Conservation (phyloP, 37 sponge, comb jelly and placozoan genomes). For the Cliona cf. orientalis region DNA sequence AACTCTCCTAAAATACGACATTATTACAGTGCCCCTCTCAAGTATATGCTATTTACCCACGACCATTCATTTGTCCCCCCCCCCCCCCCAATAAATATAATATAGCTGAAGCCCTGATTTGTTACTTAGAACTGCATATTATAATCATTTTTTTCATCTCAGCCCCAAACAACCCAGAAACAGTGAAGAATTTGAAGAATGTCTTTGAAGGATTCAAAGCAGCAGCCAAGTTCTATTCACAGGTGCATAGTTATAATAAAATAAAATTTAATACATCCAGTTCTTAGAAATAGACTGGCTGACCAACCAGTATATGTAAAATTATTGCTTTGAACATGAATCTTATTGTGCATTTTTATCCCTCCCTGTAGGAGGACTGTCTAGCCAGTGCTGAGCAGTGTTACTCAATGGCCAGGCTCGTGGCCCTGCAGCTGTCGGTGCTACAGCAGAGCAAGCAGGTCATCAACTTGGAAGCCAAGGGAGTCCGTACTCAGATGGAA, state of each 20-base stretch:
- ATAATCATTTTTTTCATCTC: too few relatives aligned
- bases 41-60: too few relatives aligned
- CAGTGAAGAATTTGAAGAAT: conserved; percentile 52
- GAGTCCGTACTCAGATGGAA: conserved; percentile 60
- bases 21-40: too few relatives aligned
- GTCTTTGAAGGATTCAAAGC: conserved; percentile 48
- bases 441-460: conserved; percentile 51
- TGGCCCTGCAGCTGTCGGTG: conserved; percentile 79
- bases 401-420: conserved; percentile 71
- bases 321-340: background rate
- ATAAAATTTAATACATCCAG: background rate
- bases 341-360: too few relatives aligned
- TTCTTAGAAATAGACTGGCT: too few relatives aligned
- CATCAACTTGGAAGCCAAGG: conserved; percentile 60
- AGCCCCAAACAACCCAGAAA: conserved; percentile 54
- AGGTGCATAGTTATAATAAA: conserved; percentile 31
- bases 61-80: too few relatives aligned
- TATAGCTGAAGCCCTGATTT: too few relatives aligned
- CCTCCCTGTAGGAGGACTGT: conserved; percentile 65
- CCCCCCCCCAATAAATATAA: too few relatives aligned
- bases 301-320: too few relatives aligned
- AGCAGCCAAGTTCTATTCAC: conserved; percentile 70
- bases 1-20: too few relatives aligned
- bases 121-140: too few relatives aligned
- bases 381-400: conserved; percentile 63